Evolutionary conservation across 2,113 vertebrate genomes (phyloP).

Genomic region (Ctenomys sociabilis): DNA sequence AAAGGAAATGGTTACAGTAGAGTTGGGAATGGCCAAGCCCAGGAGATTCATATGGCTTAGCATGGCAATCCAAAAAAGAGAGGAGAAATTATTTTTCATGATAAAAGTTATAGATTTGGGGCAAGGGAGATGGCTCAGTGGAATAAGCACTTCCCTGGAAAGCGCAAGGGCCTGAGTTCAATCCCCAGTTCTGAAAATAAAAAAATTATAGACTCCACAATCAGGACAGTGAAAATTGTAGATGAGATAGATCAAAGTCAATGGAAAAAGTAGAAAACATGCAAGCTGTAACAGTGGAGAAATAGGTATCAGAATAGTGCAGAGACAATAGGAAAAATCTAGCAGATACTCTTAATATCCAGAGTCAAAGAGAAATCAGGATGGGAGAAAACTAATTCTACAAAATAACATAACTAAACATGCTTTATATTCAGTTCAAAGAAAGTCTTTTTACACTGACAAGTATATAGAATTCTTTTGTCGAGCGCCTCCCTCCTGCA

Average conservation of each 20-base stretch:
- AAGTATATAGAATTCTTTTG: constrained; percentile 79
- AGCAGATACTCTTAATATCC: constrained; percentile 82
- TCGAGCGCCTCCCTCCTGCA: no score
- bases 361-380: constrained; percentile 82
- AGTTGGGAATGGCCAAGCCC: constrained; percentile 79
- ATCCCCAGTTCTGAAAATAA: no score
- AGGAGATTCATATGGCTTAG: constrained; percentile 78
- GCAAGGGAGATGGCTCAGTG: no score
- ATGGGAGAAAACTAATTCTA: constrained; percentile 82
- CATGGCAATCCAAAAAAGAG: constrained; percentile 79
- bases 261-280: constrained; percentile 82
- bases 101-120: constrained; percentile 83
- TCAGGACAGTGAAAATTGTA: constrained; percentile 83
- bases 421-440: constrained; percentile 60
- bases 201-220: constrained; percentile 76
- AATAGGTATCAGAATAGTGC: constrained; percentile 84
- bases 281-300: constrained; percentile 79
- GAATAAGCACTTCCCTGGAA: no score
- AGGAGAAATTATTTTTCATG: constrained; percentile 84
- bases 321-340: constrained; percentile 79
- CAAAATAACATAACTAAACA: not conserved
- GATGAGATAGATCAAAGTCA: constrained; percentile 86
- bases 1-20: constrained; percentile 78
- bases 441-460: constrained; percentile 70
- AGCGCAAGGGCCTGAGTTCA: no score